Base-by-base conservation (phyloP, 2,888 invertebrate species). In the Acholoe squamosa region DNA sequence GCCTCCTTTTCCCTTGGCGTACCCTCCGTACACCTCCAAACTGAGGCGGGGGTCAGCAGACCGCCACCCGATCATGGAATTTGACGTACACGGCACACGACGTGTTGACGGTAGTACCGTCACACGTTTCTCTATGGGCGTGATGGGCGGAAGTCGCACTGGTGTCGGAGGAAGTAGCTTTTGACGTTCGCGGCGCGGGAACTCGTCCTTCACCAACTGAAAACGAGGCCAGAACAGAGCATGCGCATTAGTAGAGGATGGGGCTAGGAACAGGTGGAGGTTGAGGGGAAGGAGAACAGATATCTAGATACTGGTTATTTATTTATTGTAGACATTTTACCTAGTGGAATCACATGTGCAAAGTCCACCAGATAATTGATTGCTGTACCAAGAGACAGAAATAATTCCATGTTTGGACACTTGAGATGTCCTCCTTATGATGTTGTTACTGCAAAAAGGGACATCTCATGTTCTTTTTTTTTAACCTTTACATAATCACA, bases 191-290 rank as follows among this genome's bases (percentile, higher is more conserved):
- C 71, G 61, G 31, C 86, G 34, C 3, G 94, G 94, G 89, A 94
- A 93, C 0, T 95, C 95, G 88, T 95, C 95, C 91, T 94, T 94
- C n/a, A 95, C 94, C 16, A 95, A 91, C 95, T 95, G 93, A 33
- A 89, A 86, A 31, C 54, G 84, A 51, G 54, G 84, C 43, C 84
- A 84, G 54, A n/a, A 84, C 84, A 84, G 84, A 34, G 84, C 84
- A 84, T 51, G 54, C 84, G 52, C 54, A 84, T 52, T 84, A 52
- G 84, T 19, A 1, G 56, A 25, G 33, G 80, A 43, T 33, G 12
- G 10, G 33, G 19, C 14, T 19, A 43, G 33, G 33, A 0, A 34
- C 19, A 43, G 80, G 80, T 7, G 80, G 80, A 43, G 5, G 61
- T 61, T 61, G 61, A 19, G 61, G 61, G 61, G 19, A 19, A 19